Percentiles rank a stretch among this genome's conserved stretches.
Conservation (phyloP, 2,888 invertebrate species). For the Rhopalosiphum nymphaeae region DNA sequence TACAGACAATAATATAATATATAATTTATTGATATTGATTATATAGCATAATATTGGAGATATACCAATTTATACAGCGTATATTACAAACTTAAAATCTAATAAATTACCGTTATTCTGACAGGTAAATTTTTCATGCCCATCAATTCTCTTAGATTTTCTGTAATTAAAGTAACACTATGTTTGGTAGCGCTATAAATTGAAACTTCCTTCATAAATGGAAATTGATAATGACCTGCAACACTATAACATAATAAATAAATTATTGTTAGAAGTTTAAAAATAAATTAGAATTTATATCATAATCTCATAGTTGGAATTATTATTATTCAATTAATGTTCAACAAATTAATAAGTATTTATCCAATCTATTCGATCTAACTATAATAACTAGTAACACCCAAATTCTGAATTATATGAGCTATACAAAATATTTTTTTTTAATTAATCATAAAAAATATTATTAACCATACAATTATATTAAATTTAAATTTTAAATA, state of each 20-base stretch:
- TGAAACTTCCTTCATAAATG: not conserved
- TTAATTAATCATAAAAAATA: not conserved
- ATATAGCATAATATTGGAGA: not conserved
- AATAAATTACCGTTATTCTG: slow-evolving; percentile 23
- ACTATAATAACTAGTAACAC: not conserved
- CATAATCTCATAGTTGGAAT: not conserved
- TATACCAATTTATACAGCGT: not conserved
- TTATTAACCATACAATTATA: not conserved
- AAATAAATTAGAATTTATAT: not conserved
- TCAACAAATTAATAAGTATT: not conserved
- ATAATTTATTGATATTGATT: no score
- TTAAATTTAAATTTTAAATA: not conserved
- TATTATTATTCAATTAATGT: not conserved
- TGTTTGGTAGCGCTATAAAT: slow-evolving; percentile 19
- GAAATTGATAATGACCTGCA: not conserved
- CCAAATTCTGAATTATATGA: no score
- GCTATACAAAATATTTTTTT: not conserved
- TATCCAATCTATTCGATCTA: not conserved
- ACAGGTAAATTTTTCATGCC: not conserved
- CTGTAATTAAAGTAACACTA: not conserved
- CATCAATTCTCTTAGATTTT: slow-evolving; percentile 27
- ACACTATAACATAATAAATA: not conserved
- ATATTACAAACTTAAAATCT: not conserved
- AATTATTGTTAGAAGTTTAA: not conserved
- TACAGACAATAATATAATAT: no score